Percentiles rank a stretch among this genome's conserved stretches.
phyloP scores from a whole-genome alignment of 2,888 invertebrate genomes.

The Papilio elwesi region DNA sequence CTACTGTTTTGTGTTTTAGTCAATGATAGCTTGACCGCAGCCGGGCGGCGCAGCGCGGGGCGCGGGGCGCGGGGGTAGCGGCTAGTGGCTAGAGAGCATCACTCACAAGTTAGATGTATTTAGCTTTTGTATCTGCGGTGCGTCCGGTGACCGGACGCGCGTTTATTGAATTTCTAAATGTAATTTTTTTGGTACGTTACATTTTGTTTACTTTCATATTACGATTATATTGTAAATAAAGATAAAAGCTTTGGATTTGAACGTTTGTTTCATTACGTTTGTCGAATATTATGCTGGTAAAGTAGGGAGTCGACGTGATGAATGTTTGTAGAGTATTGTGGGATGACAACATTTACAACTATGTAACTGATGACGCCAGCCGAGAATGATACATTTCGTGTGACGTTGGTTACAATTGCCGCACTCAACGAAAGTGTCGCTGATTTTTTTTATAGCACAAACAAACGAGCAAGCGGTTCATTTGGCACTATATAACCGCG shows the following conservation, averaged over 20 bases:
- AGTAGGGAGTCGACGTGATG: background rate
- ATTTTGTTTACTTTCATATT: conserved; percentile 84
- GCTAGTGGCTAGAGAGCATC: conserved; percentile 27
- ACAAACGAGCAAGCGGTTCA: no score
- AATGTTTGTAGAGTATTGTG: no score
- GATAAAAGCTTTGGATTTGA: conserved; percentile 83
- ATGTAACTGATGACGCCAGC: no score
- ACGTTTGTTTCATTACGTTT: conserved; percentile 52
- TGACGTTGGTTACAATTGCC: no score
- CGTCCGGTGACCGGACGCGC: conserved; percentile 47
- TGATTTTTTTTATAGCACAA: no score
- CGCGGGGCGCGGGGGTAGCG: conserved; percentile 31
- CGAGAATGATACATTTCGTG: no score
- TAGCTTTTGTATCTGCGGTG: conserved; percentile 76
- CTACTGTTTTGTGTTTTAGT: conserved; percentile 80
- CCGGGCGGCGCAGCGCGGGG: conserved; percentile 4
- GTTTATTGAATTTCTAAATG: conserved; percentile 70
- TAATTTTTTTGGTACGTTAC: conserved; percentile 78
- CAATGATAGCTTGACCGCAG: conserved; percentile 52
- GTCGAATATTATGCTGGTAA: background rate
- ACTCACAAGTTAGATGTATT: conserved; percentile 61
- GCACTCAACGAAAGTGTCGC: no score
- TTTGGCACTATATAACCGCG: no score
- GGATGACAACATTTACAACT: no score
- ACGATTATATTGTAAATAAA: conserved; percentile 81